Conservation (phyloP, 2,888 invertebrate species). For the Lepidochrysops patricia region DNA sequence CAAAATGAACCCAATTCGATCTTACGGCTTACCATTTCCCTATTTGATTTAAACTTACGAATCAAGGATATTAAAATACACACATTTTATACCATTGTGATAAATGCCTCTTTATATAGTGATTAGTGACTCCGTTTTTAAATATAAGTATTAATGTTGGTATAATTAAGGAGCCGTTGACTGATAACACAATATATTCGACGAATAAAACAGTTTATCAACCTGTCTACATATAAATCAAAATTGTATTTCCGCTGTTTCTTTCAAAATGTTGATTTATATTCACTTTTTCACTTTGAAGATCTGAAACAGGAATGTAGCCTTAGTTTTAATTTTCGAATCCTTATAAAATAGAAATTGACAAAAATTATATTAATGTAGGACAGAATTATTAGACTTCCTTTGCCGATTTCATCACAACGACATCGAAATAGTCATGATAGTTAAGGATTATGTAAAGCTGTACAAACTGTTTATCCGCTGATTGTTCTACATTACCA, state of each 20-base stretch:
- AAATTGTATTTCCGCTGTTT: neutral
- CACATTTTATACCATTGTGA: too few relatives aligned
- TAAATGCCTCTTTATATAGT: too few relatives aligned
- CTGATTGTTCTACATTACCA: constrained; percentile 7
- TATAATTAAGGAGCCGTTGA: neutral
- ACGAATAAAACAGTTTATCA: neutral
- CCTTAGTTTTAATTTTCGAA: neutral
- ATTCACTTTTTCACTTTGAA: neutral
- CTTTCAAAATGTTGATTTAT: neutral
- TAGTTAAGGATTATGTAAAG: constrained; percentile 2
- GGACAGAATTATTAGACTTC: neutral
- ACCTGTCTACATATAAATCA: neutral
- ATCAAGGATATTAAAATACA: too few relatives aligned
- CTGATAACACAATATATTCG: neutral
- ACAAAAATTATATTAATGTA: neutral
- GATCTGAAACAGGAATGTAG: neutral
- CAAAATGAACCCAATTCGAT: neutral
- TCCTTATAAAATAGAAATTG: neutral
- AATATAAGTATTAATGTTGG: too few relatives aligned
- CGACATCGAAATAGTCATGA: neutral
- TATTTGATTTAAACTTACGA: neutral
- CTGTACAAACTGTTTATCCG: constrained; percentile 4
- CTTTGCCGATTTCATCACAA: neutral
- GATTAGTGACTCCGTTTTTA: too few relatives aligned
- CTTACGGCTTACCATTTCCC: neutral